These are phyloP conservation scores for Luffia ferchaultella DNA, from an alignment of 2,888 invertebrate genomes.

Conservation along the genomic window DNA sequence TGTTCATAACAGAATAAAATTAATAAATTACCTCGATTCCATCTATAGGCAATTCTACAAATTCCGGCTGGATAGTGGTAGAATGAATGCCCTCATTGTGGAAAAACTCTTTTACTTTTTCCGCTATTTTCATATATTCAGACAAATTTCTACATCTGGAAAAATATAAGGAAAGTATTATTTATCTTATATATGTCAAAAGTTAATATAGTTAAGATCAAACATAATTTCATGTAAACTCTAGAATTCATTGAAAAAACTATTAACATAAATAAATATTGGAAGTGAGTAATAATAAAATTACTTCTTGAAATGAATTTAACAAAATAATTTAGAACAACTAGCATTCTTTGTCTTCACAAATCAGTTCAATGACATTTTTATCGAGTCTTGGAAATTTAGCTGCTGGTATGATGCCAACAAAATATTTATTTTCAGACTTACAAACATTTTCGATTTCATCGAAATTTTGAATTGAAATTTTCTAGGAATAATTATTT, in stretches of 20 bases:
- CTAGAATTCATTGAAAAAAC: background rate
- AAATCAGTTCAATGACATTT: constrained; percentile 42
- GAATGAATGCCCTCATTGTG: constrained; percentile 99
- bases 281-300: no score
- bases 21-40: constrained; percentile 41
- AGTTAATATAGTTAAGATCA: background rate
- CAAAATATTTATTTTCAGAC: constrained; percentile 27
- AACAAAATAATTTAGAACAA: background rate
- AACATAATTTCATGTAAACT: background rate
- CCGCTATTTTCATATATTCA: constrained; percentile 97
- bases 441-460: constrained; percentile 22
- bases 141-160: constrained; percentile 88
- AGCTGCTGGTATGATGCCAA: constrained; percentile 38
- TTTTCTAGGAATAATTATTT: no score
- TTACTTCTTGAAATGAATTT: background rate
- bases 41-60: constrained; percentile 79
- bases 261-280: no score
- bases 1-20: background rate
- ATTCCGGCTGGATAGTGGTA: constrained; percentile 98
- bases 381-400: constrained; percentile 37
- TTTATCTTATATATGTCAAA: no score
- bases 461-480: background rate
- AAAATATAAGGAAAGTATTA: constrained; percentile 16
- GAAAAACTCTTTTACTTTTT: constrained; percentile 96
- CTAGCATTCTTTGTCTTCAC: constrained; percentile 10